A percentile compares a stretch with the other conserved stretches of the same genome.
Conservation (phyloP, 92 coral and sea anemone genomes). For the Epizoanthus stellaris region DNA sequence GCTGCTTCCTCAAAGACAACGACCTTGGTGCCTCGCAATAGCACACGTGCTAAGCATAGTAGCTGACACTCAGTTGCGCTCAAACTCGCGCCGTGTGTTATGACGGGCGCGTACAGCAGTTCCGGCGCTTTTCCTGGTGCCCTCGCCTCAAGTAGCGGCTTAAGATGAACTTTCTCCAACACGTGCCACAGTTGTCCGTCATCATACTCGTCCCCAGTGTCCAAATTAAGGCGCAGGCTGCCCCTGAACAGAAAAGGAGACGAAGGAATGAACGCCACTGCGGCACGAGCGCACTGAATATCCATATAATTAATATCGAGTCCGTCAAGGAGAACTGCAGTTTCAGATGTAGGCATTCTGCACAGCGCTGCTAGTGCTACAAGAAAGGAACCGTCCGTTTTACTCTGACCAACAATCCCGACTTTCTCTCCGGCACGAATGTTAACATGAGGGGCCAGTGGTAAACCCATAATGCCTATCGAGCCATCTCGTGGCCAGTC, state of each 20-base stretch:
- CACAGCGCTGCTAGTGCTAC: constrained; percentile 1
- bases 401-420: not conserved
- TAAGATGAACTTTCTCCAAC: constrained; percentile 4
- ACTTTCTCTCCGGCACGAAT: constrained; percentile 6
- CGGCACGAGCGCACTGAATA: constrained; percentile 2
- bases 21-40: not conserved
- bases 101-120: not conserved
- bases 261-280: constrained; percentile 18
- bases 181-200: not conserved
- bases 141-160: not conserved
- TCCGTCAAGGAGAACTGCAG: constrained; percentile 1
- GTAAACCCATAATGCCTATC: not conserved
- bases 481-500: constrained; percentile 18
- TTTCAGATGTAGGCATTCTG: not conserved
- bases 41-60: constrained; percentile 8
- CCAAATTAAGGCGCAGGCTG: constrained; percentile 10
- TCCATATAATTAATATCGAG: not conserved
- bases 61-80: not conserved
- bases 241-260: constrained; percentile 14
- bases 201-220: constrained; percentile 23
- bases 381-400: not conserved
- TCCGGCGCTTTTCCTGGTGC: not conserved
- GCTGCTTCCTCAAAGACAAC: constrained; percentile 6
- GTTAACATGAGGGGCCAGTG: not conserved
- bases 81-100: not conserved